phyloP scores from a whole-genome alignment of 2,888 invertebrate species.

The Acleris cristana region DNA sequence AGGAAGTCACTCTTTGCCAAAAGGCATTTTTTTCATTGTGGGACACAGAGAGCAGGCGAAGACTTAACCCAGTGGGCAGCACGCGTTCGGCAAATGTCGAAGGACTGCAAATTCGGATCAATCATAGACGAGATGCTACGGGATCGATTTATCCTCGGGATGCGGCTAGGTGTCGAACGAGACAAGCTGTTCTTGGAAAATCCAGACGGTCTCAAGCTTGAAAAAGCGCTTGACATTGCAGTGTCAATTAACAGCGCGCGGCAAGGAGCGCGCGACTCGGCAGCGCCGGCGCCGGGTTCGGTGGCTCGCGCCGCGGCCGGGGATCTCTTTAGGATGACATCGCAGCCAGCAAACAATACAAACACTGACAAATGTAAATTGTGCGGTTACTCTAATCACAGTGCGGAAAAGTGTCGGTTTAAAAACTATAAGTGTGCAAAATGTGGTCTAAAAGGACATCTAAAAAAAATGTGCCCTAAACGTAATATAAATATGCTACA shows the following conservation, averaged over 20 bases:
- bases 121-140: constrained; percentile 10
- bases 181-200: constrained; percentile 3
- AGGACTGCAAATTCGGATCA: constrained; percentile 4
- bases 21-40: constrained; percentile 10
- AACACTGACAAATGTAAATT: not conserved
- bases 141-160: constrained; percentile 12
- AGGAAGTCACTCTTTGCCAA: constrained; percentile 15
- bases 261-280: not conserved
- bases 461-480: constrained; percentile 7
- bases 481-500: not conserved
- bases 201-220: not conserved
- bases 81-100: constrained; percentile 10
- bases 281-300: not conserved
- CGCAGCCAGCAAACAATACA: not conserved
- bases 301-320: constrained; percentile 1
- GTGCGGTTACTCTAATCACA: constrained; percentile 13
- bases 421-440: constrained; percentile 14
- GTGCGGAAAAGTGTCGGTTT: constrained; percentile 12
- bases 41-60: not conserved
- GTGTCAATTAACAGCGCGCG: not conserved
- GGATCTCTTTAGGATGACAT: not conserved
- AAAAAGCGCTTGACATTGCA: not conserved
- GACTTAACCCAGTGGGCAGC: constrained; percentile 15
- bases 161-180: constrained; percentile 2
- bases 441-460: constrained; percentile 4